Evolutionary conservation across 2,797 vertebrate genomes (phyloP).

Genomic region (Pelodytes ibericus): DNA sequence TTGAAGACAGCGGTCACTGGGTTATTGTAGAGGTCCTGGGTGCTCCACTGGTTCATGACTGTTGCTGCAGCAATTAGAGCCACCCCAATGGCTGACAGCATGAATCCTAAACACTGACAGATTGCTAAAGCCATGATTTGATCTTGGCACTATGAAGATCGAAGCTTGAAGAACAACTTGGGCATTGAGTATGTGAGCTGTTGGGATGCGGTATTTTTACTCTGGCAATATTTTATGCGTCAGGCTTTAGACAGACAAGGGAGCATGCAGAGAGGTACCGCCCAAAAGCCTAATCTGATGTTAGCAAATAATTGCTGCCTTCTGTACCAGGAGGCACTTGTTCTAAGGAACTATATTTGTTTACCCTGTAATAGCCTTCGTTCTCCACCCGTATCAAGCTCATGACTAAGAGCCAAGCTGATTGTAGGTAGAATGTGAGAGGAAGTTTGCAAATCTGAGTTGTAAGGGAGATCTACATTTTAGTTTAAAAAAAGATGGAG

Average conservation of each 20-base stretch:
- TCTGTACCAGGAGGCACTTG: conserved; percentile 75
- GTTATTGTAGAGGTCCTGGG: conserved; percentile 83
- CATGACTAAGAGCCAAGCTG: conserved; percentile 31
- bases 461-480: neutral
- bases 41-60: conserved; percentile 88
- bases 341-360: conserved; percentile 55
- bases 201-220: conserved; percentile 63
- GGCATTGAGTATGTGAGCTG: conserved; percentile 14
- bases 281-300: conserved; percentile 67
- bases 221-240: conserved; percentile 63
- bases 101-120: conserved; percentile 85
- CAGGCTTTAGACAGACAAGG: conserved; percentile 53
- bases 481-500: no score
- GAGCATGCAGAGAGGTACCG: conserved; percentile 50
- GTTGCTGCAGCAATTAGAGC: conserved; percentile 78
- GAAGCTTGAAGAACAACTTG: neutral
- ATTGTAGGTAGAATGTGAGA: conserved; percentile 8
- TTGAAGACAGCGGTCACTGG: conserved; percentile 81
- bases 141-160: neutral
- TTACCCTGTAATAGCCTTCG: conserved; percentile 28
- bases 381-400: conserved; percentile 20
- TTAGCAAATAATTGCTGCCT: conserved; percentile 69
- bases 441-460: neutral
- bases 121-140: conserved; percentile 79
- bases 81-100: conserved; percentile 78